These are phyloP conservation scores for Cossypha niveicapilla DNA, from an alignment of 2,797 vertebrate species.

Conservation along the genomic window DNA sequence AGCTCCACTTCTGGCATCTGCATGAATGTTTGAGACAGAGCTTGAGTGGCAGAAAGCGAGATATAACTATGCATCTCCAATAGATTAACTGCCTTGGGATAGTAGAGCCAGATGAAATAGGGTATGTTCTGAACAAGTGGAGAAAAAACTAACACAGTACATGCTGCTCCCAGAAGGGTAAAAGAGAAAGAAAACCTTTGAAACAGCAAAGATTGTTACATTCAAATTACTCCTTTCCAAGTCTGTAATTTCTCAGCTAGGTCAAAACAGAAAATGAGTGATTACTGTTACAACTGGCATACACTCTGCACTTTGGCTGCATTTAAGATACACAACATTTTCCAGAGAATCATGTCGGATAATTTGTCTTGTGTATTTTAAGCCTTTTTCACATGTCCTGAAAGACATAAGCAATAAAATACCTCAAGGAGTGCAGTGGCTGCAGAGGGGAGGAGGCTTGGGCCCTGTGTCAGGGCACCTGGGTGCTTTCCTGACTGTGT, in stretches of 20 bases:
- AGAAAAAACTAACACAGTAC: neutral
- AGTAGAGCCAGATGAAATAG: neutral
- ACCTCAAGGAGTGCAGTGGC: slow-evolving; percentile 26
- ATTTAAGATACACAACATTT: slow-evolving; percentile 61
- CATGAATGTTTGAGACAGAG: neutral
- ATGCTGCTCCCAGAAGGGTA: neutral
- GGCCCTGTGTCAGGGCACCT: neutral
- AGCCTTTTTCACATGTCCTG: slow-evolving; percentile 51
- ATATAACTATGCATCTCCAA: neutral
- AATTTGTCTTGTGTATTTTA: slow-evolving; percentile 65
- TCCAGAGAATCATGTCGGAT: slow-evolving; percentile 44
- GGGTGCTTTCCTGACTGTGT: neutral
- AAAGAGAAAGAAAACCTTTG: slow-evolving; percentile 33
- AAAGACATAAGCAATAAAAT: slow-evolving; percentile 58
- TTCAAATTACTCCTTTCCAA: slow-evolving; percentile 39
- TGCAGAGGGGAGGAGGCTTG: neutral
- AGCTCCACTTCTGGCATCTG: neutral
- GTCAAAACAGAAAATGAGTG: slow-evolving; percentile 67
- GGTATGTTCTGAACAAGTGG: neutral
- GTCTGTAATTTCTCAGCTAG: slow-evolving; percentile 60
- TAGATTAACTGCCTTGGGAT: neutral
- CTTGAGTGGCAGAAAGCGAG: neutral
- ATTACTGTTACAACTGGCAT: slow-evolving; percentile 65
- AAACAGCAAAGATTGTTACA: slow-evolving; percentile 26
- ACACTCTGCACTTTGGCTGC: slow-evolving; percentile 54